These are phyloP conservation scores for Brachionus sp. DNA, from an alignment of 1,140 invertebrate species.

Conservation along the genomic window DNA sequence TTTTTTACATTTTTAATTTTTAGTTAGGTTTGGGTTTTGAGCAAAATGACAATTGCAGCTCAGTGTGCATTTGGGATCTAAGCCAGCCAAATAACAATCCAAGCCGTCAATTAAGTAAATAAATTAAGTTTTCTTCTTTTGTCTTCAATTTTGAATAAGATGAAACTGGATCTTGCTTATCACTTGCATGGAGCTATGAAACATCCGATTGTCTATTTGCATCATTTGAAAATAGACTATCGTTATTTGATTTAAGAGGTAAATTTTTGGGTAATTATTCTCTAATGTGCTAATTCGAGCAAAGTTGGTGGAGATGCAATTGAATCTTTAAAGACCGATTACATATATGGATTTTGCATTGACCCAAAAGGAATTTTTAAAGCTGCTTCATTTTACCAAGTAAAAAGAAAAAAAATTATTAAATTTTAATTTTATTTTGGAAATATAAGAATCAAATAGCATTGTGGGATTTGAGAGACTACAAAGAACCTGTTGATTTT, in stretches of 20 bases:
- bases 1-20: background rate
- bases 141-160: background rate
- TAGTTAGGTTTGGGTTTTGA: conserved; percentile 35
- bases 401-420: background rate
- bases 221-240: background rate
- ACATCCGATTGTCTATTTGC: background rate
- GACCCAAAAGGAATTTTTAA: background rate
- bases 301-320: background rate
- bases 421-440: background rate
- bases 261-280: background rate
- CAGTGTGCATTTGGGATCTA: conserved; percentile 19
- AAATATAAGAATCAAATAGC: conserved; percentile 22
- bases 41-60: background rate
- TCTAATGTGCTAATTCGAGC: background rate
- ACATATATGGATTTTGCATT: conserved; percentile 1
- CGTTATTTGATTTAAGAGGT: conserved; percentile 28
- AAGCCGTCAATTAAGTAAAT: conserved; percentile 8
- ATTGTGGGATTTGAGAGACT: conserved; percentile 21
- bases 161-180: background rate
- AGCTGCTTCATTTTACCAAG: conserved; percentile 7
- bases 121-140: background rate
- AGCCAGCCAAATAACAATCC: background rate
- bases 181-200: conserved; percentile 21
- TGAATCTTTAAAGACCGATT: background rate
- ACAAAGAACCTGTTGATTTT: conserved; percentile 27